Evolutionary conservation across 2,113 vertebrate species (phyloP).

Genomic region (Lontra canadensis): DNA sequence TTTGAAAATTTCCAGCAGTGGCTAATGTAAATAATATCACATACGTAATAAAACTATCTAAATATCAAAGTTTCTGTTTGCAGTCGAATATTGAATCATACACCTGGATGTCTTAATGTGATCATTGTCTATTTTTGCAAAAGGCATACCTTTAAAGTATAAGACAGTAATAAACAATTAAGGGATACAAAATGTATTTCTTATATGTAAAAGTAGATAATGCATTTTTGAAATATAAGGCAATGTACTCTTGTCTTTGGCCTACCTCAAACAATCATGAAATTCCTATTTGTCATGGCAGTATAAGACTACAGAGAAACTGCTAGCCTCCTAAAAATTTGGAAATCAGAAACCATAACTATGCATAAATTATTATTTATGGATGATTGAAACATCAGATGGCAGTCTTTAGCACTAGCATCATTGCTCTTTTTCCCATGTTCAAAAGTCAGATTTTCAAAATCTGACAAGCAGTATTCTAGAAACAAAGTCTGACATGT

Average conservation of each 20-base stretch:
- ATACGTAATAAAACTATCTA: constrained; percentile 42
- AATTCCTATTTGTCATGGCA: not conserved
- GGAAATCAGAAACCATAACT: not conserved
- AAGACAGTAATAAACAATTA: not conserved
- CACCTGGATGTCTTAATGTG: not conserved
- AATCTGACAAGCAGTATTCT: not conserved
- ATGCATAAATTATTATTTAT: constrained; percentile 7
- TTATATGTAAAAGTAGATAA: not conserved
- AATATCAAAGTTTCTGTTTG: not conserved
- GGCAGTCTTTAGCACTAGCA: not conserved
- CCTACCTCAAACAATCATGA: not conserved
- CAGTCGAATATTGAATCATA: not conserved
- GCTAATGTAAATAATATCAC: not conserved
- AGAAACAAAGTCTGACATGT: not conserved
- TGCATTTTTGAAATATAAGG: not conserved
- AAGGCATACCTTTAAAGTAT: not conserved
- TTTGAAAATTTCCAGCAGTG: not conserved
- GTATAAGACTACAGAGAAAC: not conserved
- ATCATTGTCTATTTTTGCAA: not conserved
- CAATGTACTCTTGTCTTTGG: not conserved
- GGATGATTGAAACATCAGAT: not conserved
- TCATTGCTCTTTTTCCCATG: not conserved
- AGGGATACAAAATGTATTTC: not conserved
- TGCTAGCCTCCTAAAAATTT: not conserved
- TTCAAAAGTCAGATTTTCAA: not conserved